Base-by-base conservation (phyloP, 2,797 vertebrate genomes). In the Nyctibius grandis region DNA sequence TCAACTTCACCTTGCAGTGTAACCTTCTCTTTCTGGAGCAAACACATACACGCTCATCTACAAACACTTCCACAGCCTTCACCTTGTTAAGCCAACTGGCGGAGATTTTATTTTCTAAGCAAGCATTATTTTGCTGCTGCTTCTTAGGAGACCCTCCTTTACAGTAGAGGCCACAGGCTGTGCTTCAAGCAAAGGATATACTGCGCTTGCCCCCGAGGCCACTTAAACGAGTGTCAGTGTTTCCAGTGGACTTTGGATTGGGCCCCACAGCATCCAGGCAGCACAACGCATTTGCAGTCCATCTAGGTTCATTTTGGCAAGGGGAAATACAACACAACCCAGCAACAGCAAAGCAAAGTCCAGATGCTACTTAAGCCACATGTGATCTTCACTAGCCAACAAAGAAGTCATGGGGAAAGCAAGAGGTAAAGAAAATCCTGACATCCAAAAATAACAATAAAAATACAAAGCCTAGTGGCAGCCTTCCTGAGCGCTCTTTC, bases 291-390 rank as follows among this genome's bases (percentile, higher is more conserved):
- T 73, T 93, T 86, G 83, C 91, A 94, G 91, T 91, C 95, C 82
- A 85, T 88, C 94, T 95, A 87, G 85, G 76, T 93, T 91, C 94
- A 2, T 87, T 95, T 82, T 92, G 91, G 93, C 92, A 91, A 88
- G 47, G 67, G 89, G 86, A 72, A 91, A 88, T 3, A 36, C 78
- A 80, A 89, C 77, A 93, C 61, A 75, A 72, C 91, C 89, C 96
- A 89, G 83, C 89, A 91, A 89, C 88, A 69, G 91, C 94, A 92
- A 96, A 93, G 91, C 90, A 88, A 96, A 96, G 87, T 88, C 93
- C 93, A 93, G 84, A 77, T 82, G 90, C 86, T 91, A 75, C 91
- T 93, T 50, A 83, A 81, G 89, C 93, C 93, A 95, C 86, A 94
- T 85, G 87, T 65, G 72, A 93, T 94, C 85, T 95, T 91, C 89